Evolutionary conservation across 2,888 invertebrate genomes (phyloP).

Genomic region (Amblyjoppa fuscipennis): DNA sequence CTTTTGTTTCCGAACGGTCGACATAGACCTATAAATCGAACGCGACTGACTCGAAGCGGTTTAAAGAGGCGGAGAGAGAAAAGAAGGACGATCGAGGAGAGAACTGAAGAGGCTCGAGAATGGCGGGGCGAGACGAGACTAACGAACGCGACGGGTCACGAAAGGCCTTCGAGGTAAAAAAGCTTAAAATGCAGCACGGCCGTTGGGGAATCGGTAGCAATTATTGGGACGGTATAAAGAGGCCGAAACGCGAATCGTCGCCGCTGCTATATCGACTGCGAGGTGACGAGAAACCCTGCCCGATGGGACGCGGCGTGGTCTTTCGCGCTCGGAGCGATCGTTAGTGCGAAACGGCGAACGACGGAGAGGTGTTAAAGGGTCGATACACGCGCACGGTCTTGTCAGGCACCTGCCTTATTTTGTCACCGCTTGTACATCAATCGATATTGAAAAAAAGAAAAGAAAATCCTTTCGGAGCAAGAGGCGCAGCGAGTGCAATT

Average conservation of each 20-base stretch:
- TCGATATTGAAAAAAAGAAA: not conserved
- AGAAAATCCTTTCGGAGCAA: too few relatives aligned
- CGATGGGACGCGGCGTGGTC: not conserved
- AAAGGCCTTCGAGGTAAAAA: constrained; percentile 74
- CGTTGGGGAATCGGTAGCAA: constrained; percentile 80
- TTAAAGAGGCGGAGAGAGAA: constrained; percentile 35
- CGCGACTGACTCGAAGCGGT: constrained; percentile 52
- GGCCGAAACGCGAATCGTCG: constrained; percentile 76
- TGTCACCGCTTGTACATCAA: not conserved
- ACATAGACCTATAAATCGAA: constrained; percentile 24
- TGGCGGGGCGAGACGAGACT: constrained; percentile 25
- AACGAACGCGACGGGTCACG: constrained; percentile 29
- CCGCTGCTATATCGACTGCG: constrained; percentile 3
- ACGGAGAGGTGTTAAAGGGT: not conserved
- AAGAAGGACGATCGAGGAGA: not conserved
- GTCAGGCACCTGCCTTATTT: not conserved
- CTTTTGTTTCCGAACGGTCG: not conserved
- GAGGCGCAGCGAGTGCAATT: too few relatives aligned
- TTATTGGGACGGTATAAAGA: constrained; percentile 79
- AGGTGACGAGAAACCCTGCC: not conserved
- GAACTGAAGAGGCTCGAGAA: not conserved
- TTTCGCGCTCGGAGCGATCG: not conserved
- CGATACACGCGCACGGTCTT: not conserved
- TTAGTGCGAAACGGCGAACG: not conserved
- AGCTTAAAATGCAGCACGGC: constrained; percentile 82